Conservation (phyloP, 23 tunicate species). For the Ciona savignyi region DNA sequence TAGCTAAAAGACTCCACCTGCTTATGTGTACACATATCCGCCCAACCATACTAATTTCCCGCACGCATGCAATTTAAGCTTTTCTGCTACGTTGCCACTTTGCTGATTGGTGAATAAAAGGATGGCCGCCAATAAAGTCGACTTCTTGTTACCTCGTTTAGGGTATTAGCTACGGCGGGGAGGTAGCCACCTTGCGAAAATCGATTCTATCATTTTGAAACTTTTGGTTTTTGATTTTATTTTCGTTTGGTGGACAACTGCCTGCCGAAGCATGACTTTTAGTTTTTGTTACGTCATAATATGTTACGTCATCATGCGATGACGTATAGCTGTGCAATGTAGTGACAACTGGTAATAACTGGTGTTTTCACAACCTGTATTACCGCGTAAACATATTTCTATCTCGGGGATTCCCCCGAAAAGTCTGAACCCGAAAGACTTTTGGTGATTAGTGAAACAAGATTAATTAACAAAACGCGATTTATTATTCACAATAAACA, state of each 20-base stretch:
- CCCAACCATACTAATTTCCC: background rate
- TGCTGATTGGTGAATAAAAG: background rate
- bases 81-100: background rate
- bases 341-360: too few species aligned
- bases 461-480: too few species aligned
- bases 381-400: too few species aligned
- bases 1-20: background rate
- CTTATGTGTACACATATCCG: background rate
- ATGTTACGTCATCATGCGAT: too few species aligned
- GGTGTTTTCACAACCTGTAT: too few species aligned
- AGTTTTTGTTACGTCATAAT: background rate
- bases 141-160: too few species aligned
- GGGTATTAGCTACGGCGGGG: slow-evolving; percentile 14
- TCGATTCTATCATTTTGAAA: background rate
- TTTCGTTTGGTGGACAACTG: background rate
- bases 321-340: too few species aligned
- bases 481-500: too few species aligned
- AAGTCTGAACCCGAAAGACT: too few species aligned
- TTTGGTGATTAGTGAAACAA: too few species aligned
- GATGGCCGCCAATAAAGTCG: too few species aligned
- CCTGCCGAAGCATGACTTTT: background rate
- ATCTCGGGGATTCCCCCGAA: too few species aligned
- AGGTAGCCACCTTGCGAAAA: background rate
- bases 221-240: background rate
- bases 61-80: background rate